Evolutionary conservation across 1,140 invertebrate genomes (phyloP).

Genomic region (Brachionus asplanchnoidis): DNA sequence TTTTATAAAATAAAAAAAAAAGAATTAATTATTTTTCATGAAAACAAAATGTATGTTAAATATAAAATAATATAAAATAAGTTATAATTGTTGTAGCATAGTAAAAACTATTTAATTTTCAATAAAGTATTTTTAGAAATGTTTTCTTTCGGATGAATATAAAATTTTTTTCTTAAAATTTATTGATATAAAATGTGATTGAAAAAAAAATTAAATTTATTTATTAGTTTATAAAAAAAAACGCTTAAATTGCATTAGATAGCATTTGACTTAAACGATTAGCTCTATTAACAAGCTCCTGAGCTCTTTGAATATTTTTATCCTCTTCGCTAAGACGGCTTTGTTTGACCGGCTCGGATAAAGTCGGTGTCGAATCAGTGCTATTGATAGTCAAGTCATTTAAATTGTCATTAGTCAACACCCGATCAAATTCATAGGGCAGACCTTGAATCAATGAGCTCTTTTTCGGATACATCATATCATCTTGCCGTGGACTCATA

Average conservation of each 20-base stretch:
- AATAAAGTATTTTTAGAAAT: too few relatives aligned
- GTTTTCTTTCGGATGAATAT: too few relatives aligned
- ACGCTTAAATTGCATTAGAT: constrained; percentile 10
- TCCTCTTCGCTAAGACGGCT: background rate
- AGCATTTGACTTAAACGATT: constrained; percentile 28
- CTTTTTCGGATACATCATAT: background rate
- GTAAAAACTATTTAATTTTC: too few relatives aligned
- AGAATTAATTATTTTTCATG: too few relatives aligned
- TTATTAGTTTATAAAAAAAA: background rate
- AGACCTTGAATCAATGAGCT: constrained; percentile 5
- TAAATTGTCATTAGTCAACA: background rate
- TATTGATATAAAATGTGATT: background rate
- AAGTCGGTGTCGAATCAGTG: constrained; percentile 11
- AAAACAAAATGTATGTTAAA: too few relatives aligned
- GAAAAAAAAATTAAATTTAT: background rate
- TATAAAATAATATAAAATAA: too few relatives aligned
- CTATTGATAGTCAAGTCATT: constrained; percentile 35
- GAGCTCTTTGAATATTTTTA: background rate
- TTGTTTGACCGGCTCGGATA: constrained; percentile 1
- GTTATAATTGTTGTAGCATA: too few relatives aligned
- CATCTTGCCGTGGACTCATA: background rate
- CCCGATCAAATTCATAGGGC: background rate
- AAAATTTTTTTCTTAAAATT: background rate
- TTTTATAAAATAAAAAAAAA: too few relatives aligned
- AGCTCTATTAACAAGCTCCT: constrained; percentile 11